These are phyloP conservation scores for Neolamprologus variostigma DNA, from an alignment of 2,113 vertebrate genomes.

Conservation along the genomic window DNA sequence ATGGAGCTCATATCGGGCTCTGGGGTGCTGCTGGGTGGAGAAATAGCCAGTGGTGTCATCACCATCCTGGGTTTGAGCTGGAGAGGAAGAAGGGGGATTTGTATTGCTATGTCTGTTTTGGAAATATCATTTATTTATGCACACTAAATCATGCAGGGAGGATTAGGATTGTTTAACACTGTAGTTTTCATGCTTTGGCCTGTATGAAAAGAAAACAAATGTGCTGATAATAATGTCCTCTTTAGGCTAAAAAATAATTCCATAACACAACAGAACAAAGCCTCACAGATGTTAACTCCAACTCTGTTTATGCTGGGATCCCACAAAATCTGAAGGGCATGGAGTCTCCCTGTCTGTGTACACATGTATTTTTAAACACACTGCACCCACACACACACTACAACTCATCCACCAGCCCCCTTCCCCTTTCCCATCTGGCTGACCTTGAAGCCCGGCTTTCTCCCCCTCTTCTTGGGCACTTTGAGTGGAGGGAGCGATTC, in stretches of 20 bases:
- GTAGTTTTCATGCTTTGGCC: not conserved
- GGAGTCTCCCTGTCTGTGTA: slow-evolving; percentile 23
- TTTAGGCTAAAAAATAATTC: not conserved
- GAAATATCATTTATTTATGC: not conserved
- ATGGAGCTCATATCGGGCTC: slow-evolving; percentile 91
- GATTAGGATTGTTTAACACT: not conserved
- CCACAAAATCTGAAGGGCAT: slow-evolving; percentile 15
- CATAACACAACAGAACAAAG: not conserved
- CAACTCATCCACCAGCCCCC: not conserved
- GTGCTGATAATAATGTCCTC: not conserved
- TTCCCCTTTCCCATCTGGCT: not conserved
- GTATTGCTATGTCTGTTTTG: not conserved
- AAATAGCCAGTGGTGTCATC: slow-evolving; percentile 89
- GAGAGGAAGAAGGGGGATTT: not conserved
- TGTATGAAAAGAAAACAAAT: not conserved
- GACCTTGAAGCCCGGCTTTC: slow-evolving; percentile 93
- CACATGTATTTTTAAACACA: slow-evolving; percentile 59
- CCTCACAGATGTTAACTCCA: not conserved
- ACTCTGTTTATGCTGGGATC: not conserved
- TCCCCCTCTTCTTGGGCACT: slow-evolving; percentile 91
- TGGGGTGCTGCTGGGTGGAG: slow-evolving; percentile 84
- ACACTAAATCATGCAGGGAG: not conserved
- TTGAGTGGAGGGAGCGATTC: slow-evolving; percentile 78
- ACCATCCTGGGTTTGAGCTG: slow-evolving; percentile 88
- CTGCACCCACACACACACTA: slow-evolving; percentile 3